Percentiles rank a stretch among this genome's conserved stretches.
phyloP scores from a whole-genome alignment of 23 tunicate genomes.

The Phallusia fumigata region DNA sequence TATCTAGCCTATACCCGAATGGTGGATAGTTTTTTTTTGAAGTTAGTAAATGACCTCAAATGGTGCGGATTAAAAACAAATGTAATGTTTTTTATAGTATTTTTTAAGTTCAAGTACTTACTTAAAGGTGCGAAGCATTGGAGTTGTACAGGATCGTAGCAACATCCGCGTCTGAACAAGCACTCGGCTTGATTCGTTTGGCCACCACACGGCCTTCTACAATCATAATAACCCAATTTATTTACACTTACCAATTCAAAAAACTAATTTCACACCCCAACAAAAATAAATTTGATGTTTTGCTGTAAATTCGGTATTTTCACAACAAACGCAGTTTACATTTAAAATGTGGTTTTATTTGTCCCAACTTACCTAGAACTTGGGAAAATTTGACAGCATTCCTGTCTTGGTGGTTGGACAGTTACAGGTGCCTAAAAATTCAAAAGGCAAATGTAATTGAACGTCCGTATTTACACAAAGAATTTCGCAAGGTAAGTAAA shows the following conservation, averaged over 20 bases:
- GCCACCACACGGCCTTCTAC: conserved; percentile 22
- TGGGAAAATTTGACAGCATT: conserved; percentile 8
- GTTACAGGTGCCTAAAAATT: not conserved
- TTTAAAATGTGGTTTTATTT: too few relatives aligned
- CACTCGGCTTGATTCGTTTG: not conserved
- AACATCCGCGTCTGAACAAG: conserved; percentile 14
- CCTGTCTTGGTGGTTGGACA: conserved; percentile 22
- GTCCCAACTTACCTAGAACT: not conserved
- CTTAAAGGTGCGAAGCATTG: conserved; percentile 19
- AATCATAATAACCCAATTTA: not conserved
- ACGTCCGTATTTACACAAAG: not conserved
- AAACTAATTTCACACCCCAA: too few relatives aligned
- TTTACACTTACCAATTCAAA: not conserved
- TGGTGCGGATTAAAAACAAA: too few relatives aligned
- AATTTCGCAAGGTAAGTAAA: not conserved
- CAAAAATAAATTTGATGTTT: too few relatives aligned
- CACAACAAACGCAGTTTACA: too few relatives aligned
- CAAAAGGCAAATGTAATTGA: not conserved
- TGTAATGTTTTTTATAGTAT: too few relatives aligned
- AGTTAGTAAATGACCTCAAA: too few relatives aligned
- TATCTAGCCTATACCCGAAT: too few relatives aligned
- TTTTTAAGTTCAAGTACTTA: conserved; percentile 9
- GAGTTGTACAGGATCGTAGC: conserved; percentile 5
- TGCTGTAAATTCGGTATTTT: too few relatives aligned
- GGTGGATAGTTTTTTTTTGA: too few relatives aligned